phyloP scores from a whole-genome alignment of 2,797 vertebrate species.

The Allobates femoralis region DNA sequence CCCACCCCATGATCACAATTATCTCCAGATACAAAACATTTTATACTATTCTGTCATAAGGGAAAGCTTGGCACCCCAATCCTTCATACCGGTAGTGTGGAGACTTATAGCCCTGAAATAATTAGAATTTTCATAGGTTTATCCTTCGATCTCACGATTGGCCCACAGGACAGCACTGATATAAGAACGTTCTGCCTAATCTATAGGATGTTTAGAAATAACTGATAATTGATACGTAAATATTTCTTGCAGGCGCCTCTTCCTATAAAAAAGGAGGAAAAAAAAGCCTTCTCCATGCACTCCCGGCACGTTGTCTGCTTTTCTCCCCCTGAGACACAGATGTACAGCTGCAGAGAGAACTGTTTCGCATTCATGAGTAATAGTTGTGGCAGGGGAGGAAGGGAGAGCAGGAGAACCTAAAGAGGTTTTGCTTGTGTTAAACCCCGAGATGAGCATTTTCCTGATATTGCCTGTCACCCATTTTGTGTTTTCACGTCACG shows the following conservation, averaged over 20 bases:
- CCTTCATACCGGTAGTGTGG: too few species aligned
- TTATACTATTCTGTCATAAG: conserved; percentile 35
- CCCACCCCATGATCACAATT: too few species aligned
- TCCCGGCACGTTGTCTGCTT: conserved; percentile 45
- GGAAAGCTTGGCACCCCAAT: too few species aligned
- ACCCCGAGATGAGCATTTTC: conserved; percentile 71
- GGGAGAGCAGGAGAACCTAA: conserved; percentile 35
- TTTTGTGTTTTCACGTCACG: conserved; percentile 74
- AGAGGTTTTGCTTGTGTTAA: conserved; percentile 68
- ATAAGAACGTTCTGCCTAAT: neutral
- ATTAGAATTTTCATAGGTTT: too few species aligned
- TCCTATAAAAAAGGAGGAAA: neutral
- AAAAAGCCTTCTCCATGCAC: conserved; percentile 41
- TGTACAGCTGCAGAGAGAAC: conserved; percentile 66
- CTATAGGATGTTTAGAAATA: neutral
- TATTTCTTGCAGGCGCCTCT: conserved; percentile 25
- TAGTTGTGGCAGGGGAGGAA: conserved; percentile 67
- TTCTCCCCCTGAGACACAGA: conserved; percentile 53
- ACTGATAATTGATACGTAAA: neutral
- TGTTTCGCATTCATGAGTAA: conserved; percentile 73
- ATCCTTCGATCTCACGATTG: too few species aligned
- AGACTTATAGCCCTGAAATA: too few species aligned
- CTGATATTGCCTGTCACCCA: conserved; percentile 76
- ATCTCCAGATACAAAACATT: neutral
- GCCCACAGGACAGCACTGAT: neutral